Conservation (phyloP, 2,113 vertebrate species). For the Peromyscus californicus region DNA sequence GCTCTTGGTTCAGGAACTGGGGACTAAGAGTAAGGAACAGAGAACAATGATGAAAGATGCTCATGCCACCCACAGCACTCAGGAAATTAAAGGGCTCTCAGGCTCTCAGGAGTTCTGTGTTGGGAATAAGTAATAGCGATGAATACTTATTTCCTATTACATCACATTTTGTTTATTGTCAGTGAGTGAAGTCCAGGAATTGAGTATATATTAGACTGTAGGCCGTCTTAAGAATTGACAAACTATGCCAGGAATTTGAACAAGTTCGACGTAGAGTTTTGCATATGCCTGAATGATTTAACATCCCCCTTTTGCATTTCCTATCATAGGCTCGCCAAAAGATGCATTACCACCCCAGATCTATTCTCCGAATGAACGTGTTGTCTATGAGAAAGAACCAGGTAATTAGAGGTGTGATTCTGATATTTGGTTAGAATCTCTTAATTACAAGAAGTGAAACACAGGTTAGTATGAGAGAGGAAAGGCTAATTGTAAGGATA, state of each 20-base stretch:
- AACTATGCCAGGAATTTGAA: constrained; percentile 40
- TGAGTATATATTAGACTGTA: background rate
- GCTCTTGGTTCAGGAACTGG: background rate
- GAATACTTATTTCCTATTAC: background rate
- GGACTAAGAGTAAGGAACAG: background rate
- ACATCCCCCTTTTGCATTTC: constrained; percentile 8
- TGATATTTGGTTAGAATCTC: constrained; percentile 29
- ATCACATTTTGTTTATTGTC: background rate
- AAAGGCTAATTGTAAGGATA: background rate
- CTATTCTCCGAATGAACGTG: constrained; percentile 84
- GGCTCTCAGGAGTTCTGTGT: background rate
- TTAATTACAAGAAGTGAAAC: constrained; percentile 44
- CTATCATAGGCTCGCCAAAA: constrained; percentile 83
- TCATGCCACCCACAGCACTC: background rate
- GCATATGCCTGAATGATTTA: background rate
- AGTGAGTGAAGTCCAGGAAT: constrained; percentile 31
- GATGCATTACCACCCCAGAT: constrained; percentile 85
- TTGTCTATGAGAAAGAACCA: constrained; percentile 86
- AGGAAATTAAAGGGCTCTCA: background rate
- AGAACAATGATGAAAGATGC: background rate
- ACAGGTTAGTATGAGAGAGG: background rate
- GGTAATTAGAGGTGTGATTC: constrained; percentile 76
- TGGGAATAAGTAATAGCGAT: background rate
- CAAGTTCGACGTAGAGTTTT: constrained; percentile 38
- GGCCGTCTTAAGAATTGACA: background rate